Conservation (phyloP, 2,797 vertebrate species). For the Lacerta bilineata region DNA sequence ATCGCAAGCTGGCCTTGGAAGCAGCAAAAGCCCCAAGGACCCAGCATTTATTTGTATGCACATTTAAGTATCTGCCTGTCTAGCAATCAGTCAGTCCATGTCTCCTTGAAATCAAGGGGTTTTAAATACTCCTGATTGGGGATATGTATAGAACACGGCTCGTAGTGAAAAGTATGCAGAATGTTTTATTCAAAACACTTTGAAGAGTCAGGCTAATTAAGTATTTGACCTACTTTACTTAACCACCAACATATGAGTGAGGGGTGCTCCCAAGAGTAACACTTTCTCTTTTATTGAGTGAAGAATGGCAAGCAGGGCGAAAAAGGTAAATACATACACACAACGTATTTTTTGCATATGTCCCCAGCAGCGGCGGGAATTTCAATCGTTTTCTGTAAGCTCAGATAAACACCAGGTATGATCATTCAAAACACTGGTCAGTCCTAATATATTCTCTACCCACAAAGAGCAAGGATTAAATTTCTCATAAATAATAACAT, state of each 20-base stretch:
- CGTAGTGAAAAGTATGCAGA: conserved; percentile 41
- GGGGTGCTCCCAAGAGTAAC: conserved; percentile 21
- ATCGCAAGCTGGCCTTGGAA: conserved; percentile 28
- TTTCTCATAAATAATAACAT: neutral
- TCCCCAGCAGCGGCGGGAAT: neutral
- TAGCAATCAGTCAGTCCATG: conserved; percentile 43
- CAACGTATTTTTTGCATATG: neutral
- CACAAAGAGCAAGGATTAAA: neutral
- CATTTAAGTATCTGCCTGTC: conserved; percentile 43
- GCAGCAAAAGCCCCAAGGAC: conserved; percentile 34
- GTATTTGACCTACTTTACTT: conserved; percentile 44
- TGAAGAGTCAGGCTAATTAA: conserved; percentile 44
- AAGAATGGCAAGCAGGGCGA: conserved; percentile 14
- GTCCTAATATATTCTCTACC: neutral
- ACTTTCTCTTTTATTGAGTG: conserved; percentile 30
- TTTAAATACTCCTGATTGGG: conserved; percentile 51
- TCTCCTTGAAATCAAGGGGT: conserved; percentile 47
- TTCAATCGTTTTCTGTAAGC: neutral
- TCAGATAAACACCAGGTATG: neutral
- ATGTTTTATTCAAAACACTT: conserved; percentile 51
- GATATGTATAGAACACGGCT: conserved; percentile 43
- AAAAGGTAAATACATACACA: neutral
- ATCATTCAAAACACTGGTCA: neutral
- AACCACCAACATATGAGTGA: conserved; percentile 28
- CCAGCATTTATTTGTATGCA: conserved; percentile 35